A percentile compares a stretch with the other conserved stretches of the same genome.
These are phyloP conservation scores for Chaetops frenatus DNA, from an alignment of 2,113 vertebrate species.

Conservation along the genomic window DNA sequence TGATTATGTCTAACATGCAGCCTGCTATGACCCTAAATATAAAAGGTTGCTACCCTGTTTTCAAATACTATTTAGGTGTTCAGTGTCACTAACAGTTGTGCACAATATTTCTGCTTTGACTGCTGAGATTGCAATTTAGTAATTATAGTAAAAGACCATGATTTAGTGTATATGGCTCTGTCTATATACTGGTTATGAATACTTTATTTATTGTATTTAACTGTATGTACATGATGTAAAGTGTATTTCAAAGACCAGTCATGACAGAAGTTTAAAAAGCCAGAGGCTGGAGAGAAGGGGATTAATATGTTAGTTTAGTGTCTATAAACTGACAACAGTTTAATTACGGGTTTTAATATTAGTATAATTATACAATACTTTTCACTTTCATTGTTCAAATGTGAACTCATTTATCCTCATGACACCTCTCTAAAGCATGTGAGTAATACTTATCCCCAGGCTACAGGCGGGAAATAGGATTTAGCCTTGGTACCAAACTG, in stretches of 20 bases:
- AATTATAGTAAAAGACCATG: background rate
- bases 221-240: background rate
- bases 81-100: background rate
- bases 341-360: slow-evolving; percentile 7
- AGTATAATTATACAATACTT: background rate
- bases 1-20: background rate
- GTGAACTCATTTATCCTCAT: background rate
- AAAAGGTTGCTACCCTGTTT: background rate
- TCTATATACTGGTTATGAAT: background rate
- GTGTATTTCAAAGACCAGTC: background rate
- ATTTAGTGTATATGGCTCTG: background rate
- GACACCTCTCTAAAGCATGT: background rate
- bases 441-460: background rate
- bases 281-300: background rate
- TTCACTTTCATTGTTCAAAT: background rate
- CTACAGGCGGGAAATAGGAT: background rate
- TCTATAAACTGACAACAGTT: background rate
- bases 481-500: background rate
- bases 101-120: background rate
- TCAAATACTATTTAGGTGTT: background rate
- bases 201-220: background rate
- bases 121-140: background rate
- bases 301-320: background rate
- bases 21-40: background rate
- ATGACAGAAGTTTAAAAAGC: background rate